Evolutionary conservation across 2,113 vertebrate genomes (phyloP).

Genomic region (Hemichromis elongatus): DNA sequence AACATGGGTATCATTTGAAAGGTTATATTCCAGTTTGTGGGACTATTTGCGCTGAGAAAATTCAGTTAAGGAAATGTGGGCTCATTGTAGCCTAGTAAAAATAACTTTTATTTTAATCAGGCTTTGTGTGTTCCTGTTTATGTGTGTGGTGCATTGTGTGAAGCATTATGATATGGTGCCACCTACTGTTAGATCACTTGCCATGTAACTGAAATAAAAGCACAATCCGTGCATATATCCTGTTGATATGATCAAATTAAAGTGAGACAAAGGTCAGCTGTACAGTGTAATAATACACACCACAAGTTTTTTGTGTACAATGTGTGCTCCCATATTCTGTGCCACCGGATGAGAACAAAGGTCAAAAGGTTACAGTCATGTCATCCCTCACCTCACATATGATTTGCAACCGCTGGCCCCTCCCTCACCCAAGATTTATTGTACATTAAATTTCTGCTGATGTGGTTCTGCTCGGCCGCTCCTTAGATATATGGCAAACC

Average conservation of each 20-base stretch:
- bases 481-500: constrained; percentile 68
- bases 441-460: constrained; percentile 66
- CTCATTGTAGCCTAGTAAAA: neutral
- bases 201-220: neutral
- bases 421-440: constrained; percentile 59
- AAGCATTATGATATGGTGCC: constrained; percentile 36
- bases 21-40: neutral
- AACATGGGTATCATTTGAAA: neutral
- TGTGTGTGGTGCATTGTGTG: neutral
- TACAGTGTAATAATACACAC: neutral
- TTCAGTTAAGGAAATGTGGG: neutral
- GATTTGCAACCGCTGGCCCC: constrained; percentile 43
- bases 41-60: neutral
- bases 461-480: constrained; percentile 37
- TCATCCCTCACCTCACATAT: constrained; percentile 24
- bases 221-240: neutral
- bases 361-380: constrained; percentile 35
- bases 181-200: constrained; percentile 49
- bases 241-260: neutral
- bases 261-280: neutral
- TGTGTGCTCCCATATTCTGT: neutral
- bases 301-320: neutral
- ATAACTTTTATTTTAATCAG: neutral
- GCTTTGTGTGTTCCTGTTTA: neutral
- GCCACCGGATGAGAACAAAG: constrained; percentile 18